These are phyloP conservation scores for Manis crassicaudata DNA, from an alignment of 2,797 vertebrate species.

Conservation along the genomic window DNA sequence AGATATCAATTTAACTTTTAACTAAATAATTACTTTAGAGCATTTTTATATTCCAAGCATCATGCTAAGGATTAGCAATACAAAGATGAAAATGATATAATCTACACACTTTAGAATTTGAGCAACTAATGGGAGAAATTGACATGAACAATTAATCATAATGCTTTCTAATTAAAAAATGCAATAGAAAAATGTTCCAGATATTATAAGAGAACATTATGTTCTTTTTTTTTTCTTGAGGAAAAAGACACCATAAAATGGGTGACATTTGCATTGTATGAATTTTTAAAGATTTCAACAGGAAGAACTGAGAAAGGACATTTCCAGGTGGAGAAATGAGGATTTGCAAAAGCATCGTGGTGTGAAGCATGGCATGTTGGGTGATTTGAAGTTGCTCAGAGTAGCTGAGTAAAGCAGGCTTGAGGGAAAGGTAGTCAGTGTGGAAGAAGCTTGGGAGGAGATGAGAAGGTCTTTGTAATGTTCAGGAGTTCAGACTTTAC, in stretches of 20 bases:
- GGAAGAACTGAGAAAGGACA: neutral
- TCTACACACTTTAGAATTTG: neutral
- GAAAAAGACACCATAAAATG: neutral
- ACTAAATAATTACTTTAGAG: neutral
- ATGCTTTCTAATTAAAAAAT: conserved; percentile 34
- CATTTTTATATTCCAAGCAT: neutral
- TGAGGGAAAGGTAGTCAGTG: neutral
- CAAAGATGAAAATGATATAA: neutral
- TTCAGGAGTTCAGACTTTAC: neutral
- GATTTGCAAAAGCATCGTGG: neutral
- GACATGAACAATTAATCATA: neutral
- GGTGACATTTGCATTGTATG: neutral
- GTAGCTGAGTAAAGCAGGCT: neutral
- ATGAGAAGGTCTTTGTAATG: neutral
- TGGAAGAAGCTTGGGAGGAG: neutral
- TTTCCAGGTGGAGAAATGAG: neutral
- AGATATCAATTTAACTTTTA: neutral
- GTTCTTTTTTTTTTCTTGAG: neutral
- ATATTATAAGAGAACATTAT: neutral
- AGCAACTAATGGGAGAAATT: neutral
- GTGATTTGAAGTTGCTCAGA: neutral
- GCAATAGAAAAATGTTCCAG: neutral
- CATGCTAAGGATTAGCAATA: neutral
- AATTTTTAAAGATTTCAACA: conserved; percentile 40
- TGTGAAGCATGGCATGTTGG: neutral